phyloP scores from a whole-genome alignment of 1,140 invertebrate genomes.

The Euwallacea fornicatus region DNA sequence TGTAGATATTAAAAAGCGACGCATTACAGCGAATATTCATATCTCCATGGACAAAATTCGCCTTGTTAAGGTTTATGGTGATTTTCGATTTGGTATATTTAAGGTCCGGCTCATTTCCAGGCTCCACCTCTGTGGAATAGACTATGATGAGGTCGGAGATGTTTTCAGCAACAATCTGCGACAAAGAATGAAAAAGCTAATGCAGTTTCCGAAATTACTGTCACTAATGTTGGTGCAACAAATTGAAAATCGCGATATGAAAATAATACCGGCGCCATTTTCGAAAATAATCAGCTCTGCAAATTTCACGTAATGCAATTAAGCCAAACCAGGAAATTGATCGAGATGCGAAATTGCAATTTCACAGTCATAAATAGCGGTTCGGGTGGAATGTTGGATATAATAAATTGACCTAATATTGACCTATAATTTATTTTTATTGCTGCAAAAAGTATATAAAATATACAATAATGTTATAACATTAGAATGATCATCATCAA shows the following conservation, averaged over 20 bases:
- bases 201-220: neutral
- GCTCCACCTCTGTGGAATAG: constrained; percentile 32
- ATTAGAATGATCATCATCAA: no score
- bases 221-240: neutral
- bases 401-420: constrained; percentile 3
- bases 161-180: constrained; percentile 39
- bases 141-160: constrained; percentile 41
- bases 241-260: neutral
- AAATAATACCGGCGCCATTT: neutral
- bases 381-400: neutral
- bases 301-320: neutral
- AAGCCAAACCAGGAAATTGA: neutral
- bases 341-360: constrained; percentile 2
- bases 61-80: constrained; percentile 44
- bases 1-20: constrained; percentile 46
- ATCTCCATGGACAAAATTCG: constrained; percentile 45
- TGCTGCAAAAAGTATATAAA: neutral
- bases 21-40: constrained; percentile 47
- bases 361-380: neutral
- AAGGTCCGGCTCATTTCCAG: constrained; percentile 31
- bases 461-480: no score
- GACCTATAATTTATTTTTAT: constrained; percentile 10
- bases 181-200: constrained; percentile 19
- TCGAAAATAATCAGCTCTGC: neutral
- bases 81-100: constrained; percentile 45